phyloP scores from a whole-genome alignment of 2,888 invertebrate species.

The Drosophila recens region DNA sequence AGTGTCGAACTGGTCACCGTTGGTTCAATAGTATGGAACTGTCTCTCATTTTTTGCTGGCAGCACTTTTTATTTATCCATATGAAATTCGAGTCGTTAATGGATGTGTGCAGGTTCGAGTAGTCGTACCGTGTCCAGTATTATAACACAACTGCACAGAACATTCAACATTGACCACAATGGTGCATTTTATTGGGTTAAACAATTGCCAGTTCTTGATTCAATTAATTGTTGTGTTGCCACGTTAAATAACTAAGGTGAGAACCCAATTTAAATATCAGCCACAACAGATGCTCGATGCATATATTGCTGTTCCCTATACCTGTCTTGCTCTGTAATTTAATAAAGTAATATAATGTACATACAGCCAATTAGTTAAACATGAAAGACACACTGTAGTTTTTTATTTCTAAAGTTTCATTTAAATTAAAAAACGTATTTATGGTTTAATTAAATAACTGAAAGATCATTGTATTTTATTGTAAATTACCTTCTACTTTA shows the following conservation, averaged over 20 bases:
- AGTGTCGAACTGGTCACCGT: conserved; percentile 26
- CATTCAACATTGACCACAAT: conserved; percentile 31
- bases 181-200: conserved; percentile 38
- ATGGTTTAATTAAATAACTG: neutral
- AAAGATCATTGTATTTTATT: neutral
- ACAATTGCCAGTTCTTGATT: conserved; percentile 47
- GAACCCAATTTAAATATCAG: conserved; percentile 14
- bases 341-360: conserved; percentile 6
- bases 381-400: neutral
- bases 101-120: conserved; percentile 9
- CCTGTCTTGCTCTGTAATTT: neutral
- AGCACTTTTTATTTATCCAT: conserved; percentile 34
- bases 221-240: conserved; percentile 35
- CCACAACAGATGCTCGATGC: conserved; percentile 1
- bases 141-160: neutral
- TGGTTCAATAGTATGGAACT: conserved; percentile 53
- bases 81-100: conserved; percentile 32
- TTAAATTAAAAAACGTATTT: neutral
- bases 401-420: neutral
- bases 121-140: neutral
- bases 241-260: conserved; percentile 24
- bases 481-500: neutral
- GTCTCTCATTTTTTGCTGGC: conserved; percentile 42
- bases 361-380: conserved; percentile 13
- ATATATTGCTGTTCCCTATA: neutral